A percentile compares a stretch with the other conserved stretches of the same genome.
These are phyloP conservation scores for Anoplolepis gracilipes DNA, from an alignment of 1,140 invertebrate species.

Conservation along the genomic window DNA sequence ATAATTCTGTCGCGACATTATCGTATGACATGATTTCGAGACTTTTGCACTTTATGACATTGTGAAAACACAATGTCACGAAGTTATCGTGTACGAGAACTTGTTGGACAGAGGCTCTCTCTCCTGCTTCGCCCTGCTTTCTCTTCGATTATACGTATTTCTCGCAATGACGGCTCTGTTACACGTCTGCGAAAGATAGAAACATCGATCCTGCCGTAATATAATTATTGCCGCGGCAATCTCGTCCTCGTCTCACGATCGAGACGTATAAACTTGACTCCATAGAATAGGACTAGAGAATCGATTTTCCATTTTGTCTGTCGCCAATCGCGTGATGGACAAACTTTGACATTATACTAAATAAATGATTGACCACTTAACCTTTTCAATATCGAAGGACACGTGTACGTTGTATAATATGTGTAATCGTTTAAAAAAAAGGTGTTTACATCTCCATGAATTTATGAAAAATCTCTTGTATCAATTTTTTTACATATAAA, in stretches of 20 bases:
- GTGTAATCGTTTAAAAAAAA: not conserved
- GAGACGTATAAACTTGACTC: not conserved
- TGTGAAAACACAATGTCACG: not conserved
- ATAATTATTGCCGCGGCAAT: constrained; percentile 66
- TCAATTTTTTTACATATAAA: too few species aligned
- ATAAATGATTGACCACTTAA: not conserved
- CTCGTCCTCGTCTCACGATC: not conserved
- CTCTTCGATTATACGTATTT: constrained; percentile 26
- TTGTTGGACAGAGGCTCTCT: constrained; percentile 17
- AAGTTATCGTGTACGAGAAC: constrained; percentile 11
- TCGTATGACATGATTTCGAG: not conserved
- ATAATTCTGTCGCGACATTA: not conserved
- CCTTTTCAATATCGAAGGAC: not conserved
- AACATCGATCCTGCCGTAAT: constrained; percentile 66
- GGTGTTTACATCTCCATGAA: too few species aligned
- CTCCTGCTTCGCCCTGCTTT: constrained; percentile 47
- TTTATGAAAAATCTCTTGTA: not conserved
- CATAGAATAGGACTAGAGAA: not conserved
- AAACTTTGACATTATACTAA: constrained; percentile 30
- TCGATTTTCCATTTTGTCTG: not conserved
- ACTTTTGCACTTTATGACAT: not conserved
- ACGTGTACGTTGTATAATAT: not conserved
- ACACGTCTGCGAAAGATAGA: constrained; percentile 48
- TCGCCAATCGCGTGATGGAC: not conserved
- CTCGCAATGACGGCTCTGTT: constrained; percentile 12